phyloP scores from a whole-genome alignment of 2,797 vertebrate genomes.

The Phataginus tetradactyla region DNA sequence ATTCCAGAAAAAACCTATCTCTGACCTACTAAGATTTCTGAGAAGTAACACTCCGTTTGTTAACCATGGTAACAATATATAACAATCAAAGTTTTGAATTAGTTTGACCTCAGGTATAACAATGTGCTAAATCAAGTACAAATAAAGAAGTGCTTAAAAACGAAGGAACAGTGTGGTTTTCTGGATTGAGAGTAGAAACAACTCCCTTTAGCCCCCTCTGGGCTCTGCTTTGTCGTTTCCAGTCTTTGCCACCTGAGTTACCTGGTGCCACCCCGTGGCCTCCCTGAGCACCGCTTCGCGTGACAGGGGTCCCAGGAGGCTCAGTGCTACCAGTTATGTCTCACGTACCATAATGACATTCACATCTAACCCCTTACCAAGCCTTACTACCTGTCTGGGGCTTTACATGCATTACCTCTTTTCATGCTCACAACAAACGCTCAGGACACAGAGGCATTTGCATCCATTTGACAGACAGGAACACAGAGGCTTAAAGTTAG shows the following conservation, averaged over 20 bases:
- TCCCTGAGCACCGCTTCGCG: neutral
- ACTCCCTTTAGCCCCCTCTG: neutral
- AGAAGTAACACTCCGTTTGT: neutral
- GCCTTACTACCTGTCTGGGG: neutral
- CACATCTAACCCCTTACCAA: rapidly evolving
- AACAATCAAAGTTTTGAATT: neutral
- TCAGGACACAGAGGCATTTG: neutral
- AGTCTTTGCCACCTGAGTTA: neutral
- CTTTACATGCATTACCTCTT: neutral
- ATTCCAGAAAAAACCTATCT: neutral
- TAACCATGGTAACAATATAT: neutral
- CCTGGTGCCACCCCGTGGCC: neutral
- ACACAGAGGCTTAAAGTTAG: neutral
- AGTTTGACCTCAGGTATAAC: neutral
- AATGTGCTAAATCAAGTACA: neutral
- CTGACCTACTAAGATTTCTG: neutral
- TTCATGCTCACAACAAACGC: neutral
- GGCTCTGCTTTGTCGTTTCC: neutral
- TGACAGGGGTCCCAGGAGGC: neutral
- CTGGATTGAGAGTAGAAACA: neutral
- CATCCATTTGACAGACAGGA: neutral
- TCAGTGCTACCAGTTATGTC: neutral
- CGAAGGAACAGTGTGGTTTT: conserved; percentile 42
- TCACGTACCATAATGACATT: neutral
- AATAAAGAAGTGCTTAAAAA: neutral